These are phyloP conservation scores for Perodicticus potto DNA, from an alignment of 2,797 vertebrate genomes.

Conservation along the genomic window DNA sequence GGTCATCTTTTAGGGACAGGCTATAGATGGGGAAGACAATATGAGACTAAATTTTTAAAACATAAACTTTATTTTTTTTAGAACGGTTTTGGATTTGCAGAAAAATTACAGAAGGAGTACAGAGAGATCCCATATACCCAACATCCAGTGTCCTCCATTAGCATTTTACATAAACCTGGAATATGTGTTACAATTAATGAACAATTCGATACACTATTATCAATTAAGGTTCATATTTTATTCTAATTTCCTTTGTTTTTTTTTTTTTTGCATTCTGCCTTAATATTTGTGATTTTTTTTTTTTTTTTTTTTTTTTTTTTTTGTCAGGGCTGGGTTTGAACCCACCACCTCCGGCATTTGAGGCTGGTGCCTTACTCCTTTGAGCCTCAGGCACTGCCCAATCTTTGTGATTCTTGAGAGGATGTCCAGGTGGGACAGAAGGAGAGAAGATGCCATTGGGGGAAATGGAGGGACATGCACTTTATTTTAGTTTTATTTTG, in stretches of 20 bases:
- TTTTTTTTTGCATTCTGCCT: neutral
- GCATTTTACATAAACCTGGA: neutral
- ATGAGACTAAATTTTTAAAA: neutral
- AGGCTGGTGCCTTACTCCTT: too few relatives aligned
- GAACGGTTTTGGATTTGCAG: neutral
- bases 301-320: neutral
- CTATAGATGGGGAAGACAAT: neutral
- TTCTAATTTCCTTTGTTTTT: neutral
- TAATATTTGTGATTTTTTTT: too few relatives aligned
- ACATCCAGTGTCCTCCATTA: too few relatives aligned
- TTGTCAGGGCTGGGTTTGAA: too few relatives aligned
- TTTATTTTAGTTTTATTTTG: neutral
- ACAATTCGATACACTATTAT: neutral
- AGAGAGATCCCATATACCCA: neutral
- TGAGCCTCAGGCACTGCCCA: too few relatives aligned
- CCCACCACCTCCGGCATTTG: too few relatives aligned
- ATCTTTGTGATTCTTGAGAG: neutral
- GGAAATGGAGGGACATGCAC: neutral
- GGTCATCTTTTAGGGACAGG: neutral
- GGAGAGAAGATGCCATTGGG: neutral
- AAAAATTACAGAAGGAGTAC: neutral
- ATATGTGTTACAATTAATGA: accelerated
- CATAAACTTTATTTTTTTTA: neutral
- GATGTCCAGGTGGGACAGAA: neutral
- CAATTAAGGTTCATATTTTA: neutral